phyloP scores from a whole-genome alignment of 1,140 invertebrate species.

The Drosophila athabasca region DNA sequence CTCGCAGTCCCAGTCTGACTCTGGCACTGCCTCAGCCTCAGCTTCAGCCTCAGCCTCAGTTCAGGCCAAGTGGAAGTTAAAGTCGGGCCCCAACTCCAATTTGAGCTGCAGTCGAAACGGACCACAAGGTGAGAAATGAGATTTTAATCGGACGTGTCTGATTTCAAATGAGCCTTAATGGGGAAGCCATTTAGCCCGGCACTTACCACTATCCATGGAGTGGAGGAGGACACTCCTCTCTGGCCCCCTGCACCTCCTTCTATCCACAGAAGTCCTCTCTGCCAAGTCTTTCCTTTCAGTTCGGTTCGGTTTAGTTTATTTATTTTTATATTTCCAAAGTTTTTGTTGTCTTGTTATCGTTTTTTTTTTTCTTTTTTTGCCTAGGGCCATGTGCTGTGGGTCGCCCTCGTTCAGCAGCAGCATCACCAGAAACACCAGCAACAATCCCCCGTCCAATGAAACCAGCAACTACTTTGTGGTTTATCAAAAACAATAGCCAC shows the following conservation, averaged over 20 bases:
- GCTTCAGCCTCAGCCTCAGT: neutral
- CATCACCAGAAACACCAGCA: constrained; percentile 17
- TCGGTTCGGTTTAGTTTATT: constrained; percentile 39
- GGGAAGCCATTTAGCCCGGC: constrained; percentile 78
- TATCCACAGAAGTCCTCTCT: neutral
- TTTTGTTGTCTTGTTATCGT: constrained; percentile 46
- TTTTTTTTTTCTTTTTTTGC: constrained; percentile 13
- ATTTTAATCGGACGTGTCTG: constrained; percentile 84
- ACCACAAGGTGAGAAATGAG: constrained; percentile 84
- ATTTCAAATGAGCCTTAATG: constrained; percentile 84
- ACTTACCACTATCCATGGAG: constrained; percentile 56
- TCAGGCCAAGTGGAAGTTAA: too few species aligned
- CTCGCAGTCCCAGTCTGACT: constrained; percentile 14
- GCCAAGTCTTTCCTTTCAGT: constrained; percentile 12
- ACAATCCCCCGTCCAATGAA: constrained; percentile 1
- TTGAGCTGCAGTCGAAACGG: constrained; percentile 64
- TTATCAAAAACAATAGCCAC: too few species aligned
- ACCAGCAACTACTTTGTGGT: neutral
- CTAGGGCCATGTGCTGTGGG: constrained; percentile 15
- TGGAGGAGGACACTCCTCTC: constrained; percentile 29
- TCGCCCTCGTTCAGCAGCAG: constrained; percentile 12
- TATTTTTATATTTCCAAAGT: constrained; percentile 50
- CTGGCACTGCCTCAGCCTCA: neutral
- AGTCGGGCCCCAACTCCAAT: constrained; percentile 54
- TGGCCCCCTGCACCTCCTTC: neutral